Conservation (phyloP, 2,113 vertebrate species). For the Mirza zaza region DNA sequence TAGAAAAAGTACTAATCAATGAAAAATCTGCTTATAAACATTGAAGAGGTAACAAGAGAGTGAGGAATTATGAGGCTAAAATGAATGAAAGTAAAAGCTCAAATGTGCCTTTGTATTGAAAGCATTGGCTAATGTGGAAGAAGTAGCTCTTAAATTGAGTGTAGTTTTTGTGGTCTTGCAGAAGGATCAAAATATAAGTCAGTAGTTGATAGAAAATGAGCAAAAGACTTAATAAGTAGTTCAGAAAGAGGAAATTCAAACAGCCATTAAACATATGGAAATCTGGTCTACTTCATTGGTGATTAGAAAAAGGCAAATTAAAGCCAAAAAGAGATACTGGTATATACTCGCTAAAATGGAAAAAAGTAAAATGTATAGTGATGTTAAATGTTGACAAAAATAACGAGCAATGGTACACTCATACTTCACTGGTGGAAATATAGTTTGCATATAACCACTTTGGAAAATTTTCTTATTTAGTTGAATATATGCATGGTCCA, state of each 20-base stretch:
- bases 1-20: conserved; percentile 31
- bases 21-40: not conserved
- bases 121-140: not conserved
- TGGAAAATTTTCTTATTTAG: conserved; percentile 14
- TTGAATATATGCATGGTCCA: not conserved
- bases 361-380: not conserved
- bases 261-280: not conserved
- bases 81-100: not conserved
- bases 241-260: not conserved
- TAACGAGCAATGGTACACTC: not conserved
- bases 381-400: not conserved
- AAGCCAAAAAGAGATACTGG: not conserved
- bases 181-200: conserved; percentile 10
- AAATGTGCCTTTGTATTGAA: not conserved
- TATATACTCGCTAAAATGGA: not conserved
- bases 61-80: not conserved
- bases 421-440: not conserved
- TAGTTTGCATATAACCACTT: not conserved
- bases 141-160: conserved; percentile 36
- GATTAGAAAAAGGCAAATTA: not conserved
- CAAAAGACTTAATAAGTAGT: not conserved
- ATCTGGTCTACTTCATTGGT: not conserved
- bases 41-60: not conserved
- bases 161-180: not conserved
- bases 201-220: conserved; percentile 6